Percentiles rank a stretch among this genome's conserved stretches.
Evolutionary conservation across 2,797 vertebrate genomes (phyloP).

Genomic region (Myotis findleyi): DNA sequence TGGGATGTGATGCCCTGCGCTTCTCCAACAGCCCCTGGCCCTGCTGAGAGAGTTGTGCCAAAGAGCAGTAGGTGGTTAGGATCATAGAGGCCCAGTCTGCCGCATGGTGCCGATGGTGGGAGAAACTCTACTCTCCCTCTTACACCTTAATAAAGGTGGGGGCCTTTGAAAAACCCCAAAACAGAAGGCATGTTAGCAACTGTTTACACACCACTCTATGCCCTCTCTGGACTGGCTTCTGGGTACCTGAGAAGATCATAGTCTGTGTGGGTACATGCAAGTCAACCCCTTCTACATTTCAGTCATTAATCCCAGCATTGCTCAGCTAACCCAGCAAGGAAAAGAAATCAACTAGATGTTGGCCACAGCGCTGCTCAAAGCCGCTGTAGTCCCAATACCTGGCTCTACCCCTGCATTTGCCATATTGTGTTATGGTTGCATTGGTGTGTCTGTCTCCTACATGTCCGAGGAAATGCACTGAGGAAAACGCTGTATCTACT

Average conservation of each 20-base stretch:
- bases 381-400: fast-evolving
- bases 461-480: neutral
- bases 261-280: neutral
- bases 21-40: neutral
- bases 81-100: neutral
- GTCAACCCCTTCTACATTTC: neutral
- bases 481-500: neutral
- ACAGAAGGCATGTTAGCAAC: neutral
- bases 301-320: neutral
- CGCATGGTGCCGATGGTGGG: too few species aligned
- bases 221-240: neutral
- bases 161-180: neutral
- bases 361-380: neutral
- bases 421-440: neutral
- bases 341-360: neutral
- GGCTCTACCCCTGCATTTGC: neutral
- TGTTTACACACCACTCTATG: neutral
- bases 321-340: neutral
- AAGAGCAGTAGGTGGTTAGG: neutral
- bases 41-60: too few species aligned
- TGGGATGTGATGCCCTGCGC: fast-evolving
- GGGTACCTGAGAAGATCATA: neutral
- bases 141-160: neutral
- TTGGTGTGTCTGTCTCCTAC: neutral
- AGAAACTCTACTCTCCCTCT: neutral